Evolutionary conservation across 2,113 vertebrate species (phyloP), one percentile per base, ranked within the genome.

Genomic region (Marmota flaviventris): DNA sequence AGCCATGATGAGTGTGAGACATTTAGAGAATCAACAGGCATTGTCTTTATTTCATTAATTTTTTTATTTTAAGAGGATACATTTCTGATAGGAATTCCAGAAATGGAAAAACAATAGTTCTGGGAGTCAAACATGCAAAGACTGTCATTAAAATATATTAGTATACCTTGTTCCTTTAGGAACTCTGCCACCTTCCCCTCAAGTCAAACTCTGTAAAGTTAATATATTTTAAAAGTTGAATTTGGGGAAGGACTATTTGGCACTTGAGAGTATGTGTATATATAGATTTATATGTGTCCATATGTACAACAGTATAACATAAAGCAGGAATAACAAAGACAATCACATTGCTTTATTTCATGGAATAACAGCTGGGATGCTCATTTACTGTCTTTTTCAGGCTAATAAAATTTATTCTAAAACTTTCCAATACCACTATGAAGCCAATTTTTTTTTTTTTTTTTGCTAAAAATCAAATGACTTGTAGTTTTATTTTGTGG

Each of bases 321-420:
- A 29, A 12, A 45, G 12, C 34, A 53, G 22, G 27, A 95, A 97
- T 96, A 73, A 95, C 53, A 97, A 95, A 83, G 83, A 85, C 17
- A 84, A 82, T 96, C 94, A 85, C 48, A 81, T 95, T 97, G 75
- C 93, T 97, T 96, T 97, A 72, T 96, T 96, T 97, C 95, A 97
- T 94, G 91, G 87, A 96, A 0, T 90, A 98, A 96, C 98, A 98
- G 96, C 98, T 98, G 98, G 97, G 85, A 97, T 97, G 95, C 53
- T 98, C 98, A 97, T 98, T 98, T 98, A 88, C 86, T 94, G 85
- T 97, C 97, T 94, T 97, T 85, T 98, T 96, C 75, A 97, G 88
- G 94, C 96, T 97, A 98, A 98, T 97, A 97, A 98, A 97, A 97
- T 98, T 98, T 97, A 98, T 96, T 97, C 85, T 97, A 94, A 97